Conservation (phyloP, 2,888 invertebrate genomes). For the Podabrus alpinus region DNA sequence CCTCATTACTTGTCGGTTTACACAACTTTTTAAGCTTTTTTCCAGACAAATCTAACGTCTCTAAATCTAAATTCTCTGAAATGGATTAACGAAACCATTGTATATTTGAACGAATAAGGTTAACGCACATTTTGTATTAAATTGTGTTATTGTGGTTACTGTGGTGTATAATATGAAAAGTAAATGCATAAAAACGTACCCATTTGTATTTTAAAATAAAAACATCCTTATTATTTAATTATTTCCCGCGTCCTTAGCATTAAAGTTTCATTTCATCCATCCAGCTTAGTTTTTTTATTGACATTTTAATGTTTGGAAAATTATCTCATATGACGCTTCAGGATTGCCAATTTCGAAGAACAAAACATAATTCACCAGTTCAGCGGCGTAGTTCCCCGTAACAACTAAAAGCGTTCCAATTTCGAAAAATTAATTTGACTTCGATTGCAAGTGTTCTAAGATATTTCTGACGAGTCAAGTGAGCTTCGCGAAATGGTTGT, state of each 20-base stretch:
- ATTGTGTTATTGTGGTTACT: constrained; percentile 8
- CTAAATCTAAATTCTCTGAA: constrained; percentile 39
- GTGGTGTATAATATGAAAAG: neutral
- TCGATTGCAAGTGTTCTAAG: too few relatives aligned
- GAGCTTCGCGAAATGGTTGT: too few relatives aligned
- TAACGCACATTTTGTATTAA: neutral
- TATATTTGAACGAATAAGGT: neutral
- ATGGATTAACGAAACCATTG: neutral
- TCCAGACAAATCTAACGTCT: constrained; percentile 75
- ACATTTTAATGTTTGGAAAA: constrained; percentile 31
- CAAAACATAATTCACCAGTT: neutral
- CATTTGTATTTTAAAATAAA: constrained; percentile 24
- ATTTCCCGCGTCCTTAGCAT: neutral
- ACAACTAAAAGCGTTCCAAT: too few relatives aligned
- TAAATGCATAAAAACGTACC: constrained; percentile 19
- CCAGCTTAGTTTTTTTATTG: constrained; percentile 25
- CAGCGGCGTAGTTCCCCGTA: neutral
- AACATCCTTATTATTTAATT: neutral
- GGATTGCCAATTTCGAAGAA: constrained; percentile 5
- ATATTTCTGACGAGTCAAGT: too few relatives aligned
- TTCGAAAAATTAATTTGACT: too few relatives aligned
- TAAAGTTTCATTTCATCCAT: neutral
- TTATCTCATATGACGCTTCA: constrained; percentile 33
- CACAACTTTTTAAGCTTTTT: constrained; percentile 81
- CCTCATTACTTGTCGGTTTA: constrained; percentile 71